Base-by-base conservation (phyloP, 1,140 invertebrate genomes). In the Sycophila sp. region DNA sequence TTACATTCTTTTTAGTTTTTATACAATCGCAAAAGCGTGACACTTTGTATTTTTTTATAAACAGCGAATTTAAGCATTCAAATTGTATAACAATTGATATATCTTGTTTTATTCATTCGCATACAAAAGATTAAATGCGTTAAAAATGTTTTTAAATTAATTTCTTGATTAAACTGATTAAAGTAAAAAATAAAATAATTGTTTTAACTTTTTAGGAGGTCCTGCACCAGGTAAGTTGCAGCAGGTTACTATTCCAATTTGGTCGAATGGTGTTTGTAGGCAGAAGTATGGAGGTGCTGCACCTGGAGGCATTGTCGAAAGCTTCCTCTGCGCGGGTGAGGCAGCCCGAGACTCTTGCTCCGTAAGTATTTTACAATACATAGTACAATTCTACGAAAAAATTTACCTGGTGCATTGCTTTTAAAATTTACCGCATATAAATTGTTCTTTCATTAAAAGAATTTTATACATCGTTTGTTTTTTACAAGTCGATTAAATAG, bases 291-390 rank as follows among this genome's bases (percentile, higher is more conserved):
- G 94, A n/a, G 82, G 87, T 15, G 93, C 93, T 4, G 94, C 94
- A 15, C 94, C 94, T 0, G 94, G 94, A 17, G 94, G 94, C 8
- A 96, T 96, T 38, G 92, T 94, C 2, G 92, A 94, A 2, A 92
- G 93, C 76, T 95, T 96, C 89, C 82, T 97, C 1, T 97, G 95
- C 80, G 94, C 94, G 34, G 94, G 94, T 2, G 89, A 90, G 84
- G 91, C 91, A 11, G 89, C 90, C 55, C 93, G 91, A 85, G 96
- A 98, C 83, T 95, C 94, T 13, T 96, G 95, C 80, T 95, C 93
- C 85, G 94, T 96, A 89, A 90, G 92, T 88, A 71, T 66, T 53
- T 62, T 5, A 40, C 2, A 69, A n/a, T 47, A 19, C 45, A n/a
- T n/a, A n/a, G n/a, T n/a, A n/a, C n/a, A n/a, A n/a, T n/a, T n/a